Evolutionary conservation across 2,888 invertebrate genomes (phyloP).

Genomic region (Leucophenga montana): DNA sequence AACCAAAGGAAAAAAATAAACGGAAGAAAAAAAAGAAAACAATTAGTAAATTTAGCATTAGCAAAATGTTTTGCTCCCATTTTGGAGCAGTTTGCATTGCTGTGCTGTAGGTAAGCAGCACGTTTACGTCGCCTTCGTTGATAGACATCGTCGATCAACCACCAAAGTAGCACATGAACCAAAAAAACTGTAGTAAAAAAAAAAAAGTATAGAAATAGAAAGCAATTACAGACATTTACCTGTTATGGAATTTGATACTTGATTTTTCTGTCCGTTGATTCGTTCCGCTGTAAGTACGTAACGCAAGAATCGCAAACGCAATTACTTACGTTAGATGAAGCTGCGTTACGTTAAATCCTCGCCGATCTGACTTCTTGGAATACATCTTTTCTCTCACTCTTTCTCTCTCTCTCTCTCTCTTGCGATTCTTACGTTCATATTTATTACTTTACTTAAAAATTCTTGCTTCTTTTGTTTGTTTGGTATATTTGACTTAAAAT

Average conservation of each 20-base stretch:
- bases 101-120: too few relatives aligned
- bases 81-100: background rate
- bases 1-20: too few relatives aligned
- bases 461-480: constrained; percentile 35
- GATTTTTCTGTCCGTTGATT: background rate
- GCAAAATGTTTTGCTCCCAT: background rate
- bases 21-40: background rate
- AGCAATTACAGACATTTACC: constrained; percentile 15
- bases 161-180: too few relatives aligned
- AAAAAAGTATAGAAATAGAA: constrained; percentile 2
- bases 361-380: too few relatives aligned
- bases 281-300: background rate
- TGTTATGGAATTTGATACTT: background rate
- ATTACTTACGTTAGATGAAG: background rate
- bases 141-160: too few relatives aligned
- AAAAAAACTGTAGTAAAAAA: background rate
- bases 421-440: constrained; percentile 11
- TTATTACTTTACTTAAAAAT: background rate
- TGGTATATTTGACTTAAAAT: constrained; percentile 33
- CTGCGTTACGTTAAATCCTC: background rate
- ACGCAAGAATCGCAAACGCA: background rate
- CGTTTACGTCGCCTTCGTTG: too few relatives aligned
- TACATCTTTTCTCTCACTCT: background rate
- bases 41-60: background rate
- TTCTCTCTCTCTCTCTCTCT: constrained; percentile 1